Conservation (phyloP, 2,888 invertebrate species). For the Dilophus febrilis region DNA sequence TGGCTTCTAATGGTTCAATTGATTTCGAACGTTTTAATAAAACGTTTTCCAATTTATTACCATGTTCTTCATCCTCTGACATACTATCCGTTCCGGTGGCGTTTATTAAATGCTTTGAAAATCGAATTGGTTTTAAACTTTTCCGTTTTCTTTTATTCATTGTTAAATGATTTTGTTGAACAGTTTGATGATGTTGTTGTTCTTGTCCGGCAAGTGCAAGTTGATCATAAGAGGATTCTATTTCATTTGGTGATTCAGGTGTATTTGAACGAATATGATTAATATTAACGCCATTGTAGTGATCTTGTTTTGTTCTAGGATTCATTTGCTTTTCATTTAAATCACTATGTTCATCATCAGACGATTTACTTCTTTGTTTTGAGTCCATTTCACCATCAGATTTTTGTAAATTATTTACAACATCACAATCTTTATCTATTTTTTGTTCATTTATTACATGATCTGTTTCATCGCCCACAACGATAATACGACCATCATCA, state of each 20-base stretch:
- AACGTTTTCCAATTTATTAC: not conserved
- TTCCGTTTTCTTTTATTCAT: slow-evolving; percentile 70
- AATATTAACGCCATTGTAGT: slow-evolving; percentile 41
- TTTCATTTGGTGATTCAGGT: slow-evolving; percentile 35
- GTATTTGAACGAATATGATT: slow-evolving; percentile 43
- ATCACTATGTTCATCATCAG: slow-evolving; percentile 39
- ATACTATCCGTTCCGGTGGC: slow-evolving; percentile 27
- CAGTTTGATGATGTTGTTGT: slow-evolving; percentile 12
- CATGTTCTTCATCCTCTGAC: slow-evolving; percentile 23
- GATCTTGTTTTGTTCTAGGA: slow-evolving; percentile 32
- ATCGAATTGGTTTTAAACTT: slow-evolving; percentile 71
- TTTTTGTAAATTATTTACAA: slow-evolving; percentile 25
- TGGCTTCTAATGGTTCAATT: slow-evolving; percentile 8
- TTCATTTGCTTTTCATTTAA: slow-evolving; percentile 42
- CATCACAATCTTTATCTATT: slow-evolving; percentile 39
- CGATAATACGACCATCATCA: slow-evolving; percentile 60
- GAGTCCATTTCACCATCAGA: slow-evolving; percentile 14
- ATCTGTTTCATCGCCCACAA: slow-evolving; percentile 62
- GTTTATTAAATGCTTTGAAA: slow-evolving; percentile 35
- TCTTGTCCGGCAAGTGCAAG: too few species aligned
- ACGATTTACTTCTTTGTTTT: too few species aligned
- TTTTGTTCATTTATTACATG: slow-evolving; percentile 29
- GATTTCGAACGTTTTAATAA: slow-evolving; percentile 15
- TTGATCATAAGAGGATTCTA: slow-evolving; percentile 15
- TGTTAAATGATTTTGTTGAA: slow-evolving; percentile 7